Evolutionary conservation across 1,140 invertebrate species (phyloP).

Genomic region (Amphibalanus amphitrite): DNA sequence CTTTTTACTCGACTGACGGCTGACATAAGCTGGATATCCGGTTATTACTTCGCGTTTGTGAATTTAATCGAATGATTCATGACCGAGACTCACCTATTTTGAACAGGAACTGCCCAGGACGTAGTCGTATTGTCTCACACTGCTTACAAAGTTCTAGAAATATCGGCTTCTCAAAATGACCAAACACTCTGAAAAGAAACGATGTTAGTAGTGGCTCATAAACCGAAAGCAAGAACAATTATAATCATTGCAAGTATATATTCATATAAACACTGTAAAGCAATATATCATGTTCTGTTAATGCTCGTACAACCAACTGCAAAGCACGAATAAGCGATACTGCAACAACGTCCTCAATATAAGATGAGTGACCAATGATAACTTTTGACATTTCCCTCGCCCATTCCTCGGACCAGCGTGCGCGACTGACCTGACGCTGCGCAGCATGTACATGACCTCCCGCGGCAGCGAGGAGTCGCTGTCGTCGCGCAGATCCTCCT

Average conservation of each 20-base stretch:
- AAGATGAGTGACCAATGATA: background rate
- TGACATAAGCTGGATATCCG: too few species aligned
- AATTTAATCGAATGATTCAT: too few species aligned
- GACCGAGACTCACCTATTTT: constrained; percentile 60
- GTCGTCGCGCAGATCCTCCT: constrained; percentile 60
- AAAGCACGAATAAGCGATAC: background rate
- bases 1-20: too few species aligned
- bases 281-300: too few species aligned
- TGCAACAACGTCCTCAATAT: constrained; percentile 6
- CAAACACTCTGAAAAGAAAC: constrained; percentile 54
- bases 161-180: constrained; percentile 91
- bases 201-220: too few species aligned
- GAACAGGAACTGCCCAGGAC: constrained; percentile 69
- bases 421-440: constrained; percentile 51
- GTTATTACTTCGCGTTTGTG: too few species aligned
- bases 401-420: background rate
- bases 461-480: constrained; percentile 70
- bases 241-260: too few species aligned
- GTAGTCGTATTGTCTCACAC: constrained; percentile 69
- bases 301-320: too few species aligned
- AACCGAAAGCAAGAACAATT: too few species aligned
- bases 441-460: constrained; percentile 86
- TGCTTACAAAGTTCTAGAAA: constrained; percentile 89
- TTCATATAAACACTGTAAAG: too few species aligned
- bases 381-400: constrained; percentile 4